Evolutionary conservation across 2,113 vertebrate species (phyloP), one percentile per base, ranked within the genome.

Genomic region (Phyllopteryx taeniolatus): DNA sequence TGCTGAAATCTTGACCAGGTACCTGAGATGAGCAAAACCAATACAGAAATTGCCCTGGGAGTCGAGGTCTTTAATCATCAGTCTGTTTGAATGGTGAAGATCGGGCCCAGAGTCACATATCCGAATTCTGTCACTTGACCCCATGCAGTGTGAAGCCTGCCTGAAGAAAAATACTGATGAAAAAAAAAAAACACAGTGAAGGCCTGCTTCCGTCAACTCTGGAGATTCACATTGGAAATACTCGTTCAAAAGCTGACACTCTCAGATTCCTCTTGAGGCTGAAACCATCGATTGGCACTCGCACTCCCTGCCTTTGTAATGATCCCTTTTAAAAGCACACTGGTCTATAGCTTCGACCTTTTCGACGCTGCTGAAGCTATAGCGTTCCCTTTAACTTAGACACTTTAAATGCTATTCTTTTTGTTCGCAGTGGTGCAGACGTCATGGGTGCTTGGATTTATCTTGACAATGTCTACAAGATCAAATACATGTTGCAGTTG

Each of bases 191-290:
- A 53, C 49, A 53, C 49, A 53, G 49, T 4, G 35, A 39, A 17
- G 49, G 6, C 2, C 4, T 53, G 19, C 17, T 4, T 7, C 5
- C 6, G 49, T 53, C 49, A 6, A 19, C 8, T 59, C 56, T 27
- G 56, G n/a, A 27, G n/a, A 22, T 10, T 59, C 10, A 59, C n/a
- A 59, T 59, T 27, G 11, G 56, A 31, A 9, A 13, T 20, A 5
- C 70, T 76, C 61, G 7, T 17, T 68, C 20, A 49, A 15, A 65
- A 53, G 35, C 60, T 57, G 49, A 20, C 49, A 43, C 42, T 20
- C 5, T 22, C 9, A 64, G 0, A 33, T 35, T 67, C 43, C 73
- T 63, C 76, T 43, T 0, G 43, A 74, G 79, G 64, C 43, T 67
- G 20, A 15, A 49, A 53, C 42, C 62, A 35, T 67, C 43, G 43